These are phyloP conservation scores for Rafetus swinhoei DNA, from an alignment of 2,113 vertebrate genomes.

Conservation along the genomic window DNA sequence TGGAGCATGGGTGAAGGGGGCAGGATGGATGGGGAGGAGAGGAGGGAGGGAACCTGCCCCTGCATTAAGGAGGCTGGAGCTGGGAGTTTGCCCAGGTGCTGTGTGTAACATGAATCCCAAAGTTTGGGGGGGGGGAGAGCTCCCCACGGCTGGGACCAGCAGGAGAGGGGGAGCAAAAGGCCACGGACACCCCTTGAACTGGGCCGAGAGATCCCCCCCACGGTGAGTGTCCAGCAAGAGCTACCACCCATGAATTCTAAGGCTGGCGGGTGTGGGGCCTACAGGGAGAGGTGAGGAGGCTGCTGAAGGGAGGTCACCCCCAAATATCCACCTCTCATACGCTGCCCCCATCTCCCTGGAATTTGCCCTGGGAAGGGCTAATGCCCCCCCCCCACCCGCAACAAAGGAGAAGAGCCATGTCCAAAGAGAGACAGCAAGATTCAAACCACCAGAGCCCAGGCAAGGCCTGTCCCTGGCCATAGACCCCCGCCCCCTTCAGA, in stretches of 20 bases:
- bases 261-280: not conserved
- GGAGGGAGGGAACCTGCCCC: too few relatives aligned
- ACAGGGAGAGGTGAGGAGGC: not conserved
- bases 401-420: not conserved
- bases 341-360: too few relatives aligned
- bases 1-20: not conserved
- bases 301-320: not conserved
- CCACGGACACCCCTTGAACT: not conserved
- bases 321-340: not conserved
- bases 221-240: not conserved
- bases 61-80: not conserved
- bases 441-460: not conserved
- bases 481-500: not conserved
- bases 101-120: not conserved
- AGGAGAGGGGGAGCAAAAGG: not conserved
- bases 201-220: not conserved
- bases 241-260: not conserved
- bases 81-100: not conserved
- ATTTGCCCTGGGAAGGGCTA: too few relatives aligned
- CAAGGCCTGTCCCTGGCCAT: not conserved
- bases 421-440: not conserved
- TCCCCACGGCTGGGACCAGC: not conserved
- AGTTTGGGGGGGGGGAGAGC: too few relatives aligned
- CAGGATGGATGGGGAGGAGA: not conserved
- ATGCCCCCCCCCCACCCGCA: fast-evolving